phyloP scores from a whole-genome alignment of 2,888 invertebrate genomes.

The Cyclophora albipunctata region DNA sequence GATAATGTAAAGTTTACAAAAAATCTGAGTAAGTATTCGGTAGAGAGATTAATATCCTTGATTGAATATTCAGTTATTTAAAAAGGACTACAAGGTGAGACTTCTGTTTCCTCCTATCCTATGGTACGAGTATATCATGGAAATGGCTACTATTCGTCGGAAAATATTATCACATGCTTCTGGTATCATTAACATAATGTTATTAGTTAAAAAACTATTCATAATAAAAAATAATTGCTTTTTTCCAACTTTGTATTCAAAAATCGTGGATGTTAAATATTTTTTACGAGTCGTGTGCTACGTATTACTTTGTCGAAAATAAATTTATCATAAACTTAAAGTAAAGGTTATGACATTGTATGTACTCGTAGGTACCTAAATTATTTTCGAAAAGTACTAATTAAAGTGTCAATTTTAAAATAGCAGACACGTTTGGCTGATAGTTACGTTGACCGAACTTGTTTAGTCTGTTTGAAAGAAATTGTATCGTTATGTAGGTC shows the following conservation, averaged over 20 bases:
- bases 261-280: too few species aligned
- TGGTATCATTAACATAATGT: slow-evolving; percentile 11
- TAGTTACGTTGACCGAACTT: slow-evolving; percentile 6
- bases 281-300: too few species aligned
- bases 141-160: too few species aligned
- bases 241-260: slow-evolving; percentile 5
- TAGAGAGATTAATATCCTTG: slow-evolving; percentile 26
- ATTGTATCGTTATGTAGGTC: slow-evolving; percentile 15
- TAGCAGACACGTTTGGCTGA: slow-evolving; percentile 1
- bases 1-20: slow-evolving; percentile 11
- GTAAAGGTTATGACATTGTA: too few species aligned
- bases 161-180: slow-evolving; percentile 9
- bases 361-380: too few species aligned
- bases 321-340: too few species aligned
- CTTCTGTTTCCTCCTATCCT: slow-evolving; percentile 23
- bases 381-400: not conserved
- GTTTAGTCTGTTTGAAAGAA: slow-evolving; percentile 13
- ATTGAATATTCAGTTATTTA: slow-evolving; percentile 33
- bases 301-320: too few species aligned
- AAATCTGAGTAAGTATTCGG: slow-evolving; percentile 13
- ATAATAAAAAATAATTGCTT: slow-evolving; percentile 4
- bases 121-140: not conserved
- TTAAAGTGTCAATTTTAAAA: not conserved
- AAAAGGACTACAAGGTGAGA: slow-evolving; percentile 30
- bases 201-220: slow-evolving; percentile 3